Base-by-base conservation (phyloP, 2,888 invertebrate species). In the Agrotis clavis region DNA sequence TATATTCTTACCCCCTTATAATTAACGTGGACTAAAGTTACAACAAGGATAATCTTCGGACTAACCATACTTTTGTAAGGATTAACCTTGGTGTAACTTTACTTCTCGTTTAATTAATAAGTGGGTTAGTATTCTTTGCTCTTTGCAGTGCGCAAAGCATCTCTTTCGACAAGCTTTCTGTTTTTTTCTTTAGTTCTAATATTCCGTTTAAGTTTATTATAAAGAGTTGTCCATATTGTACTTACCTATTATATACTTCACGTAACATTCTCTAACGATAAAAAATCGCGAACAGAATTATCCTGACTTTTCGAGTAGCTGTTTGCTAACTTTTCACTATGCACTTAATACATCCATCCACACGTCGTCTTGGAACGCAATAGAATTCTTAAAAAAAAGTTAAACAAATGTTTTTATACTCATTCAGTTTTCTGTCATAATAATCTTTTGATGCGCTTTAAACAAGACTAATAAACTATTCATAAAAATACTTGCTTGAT, bases 371-470 rank as follows among this genome's bases (percentile, higher is more conserved):
- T 14, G 21, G 13, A 71, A 70, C 56, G 71, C 30, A 45, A 50
- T 16, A 35, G 0, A 30, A 61, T 74, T 18, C 25, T 21, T 62
- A 18, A 19, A 78, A 62, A 19, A 70, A 48, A 11, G 9, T 72
- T 69, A 70, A 70, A 60, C 19, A 19, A 53, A 19, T 25, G 56
- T 78, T 47, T 77, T 71, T 47, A 30, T 7, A 18, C 30, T 71
- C 47, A 71, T 78, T 63, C 35, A 57, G 16, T 19, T 57, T 51
- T 35, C 56, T 13, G 72, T 78, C 75, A 74, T 77, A 41, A 41
- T 41, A 41, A 41, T 83, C 73, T 79, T 70, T 82, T 76, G 68
- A 77, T 79, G 66, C 68, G 66, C 59, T 67, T 60, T 25, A 81
- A 69, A 71, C 59, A 76, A 72, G 54, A 65, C 63, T 51, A 61